Evolutionary conservation across 2,113 vertebrate genomes (phyloP).

Genomic region (Chionis minor): DNA sequence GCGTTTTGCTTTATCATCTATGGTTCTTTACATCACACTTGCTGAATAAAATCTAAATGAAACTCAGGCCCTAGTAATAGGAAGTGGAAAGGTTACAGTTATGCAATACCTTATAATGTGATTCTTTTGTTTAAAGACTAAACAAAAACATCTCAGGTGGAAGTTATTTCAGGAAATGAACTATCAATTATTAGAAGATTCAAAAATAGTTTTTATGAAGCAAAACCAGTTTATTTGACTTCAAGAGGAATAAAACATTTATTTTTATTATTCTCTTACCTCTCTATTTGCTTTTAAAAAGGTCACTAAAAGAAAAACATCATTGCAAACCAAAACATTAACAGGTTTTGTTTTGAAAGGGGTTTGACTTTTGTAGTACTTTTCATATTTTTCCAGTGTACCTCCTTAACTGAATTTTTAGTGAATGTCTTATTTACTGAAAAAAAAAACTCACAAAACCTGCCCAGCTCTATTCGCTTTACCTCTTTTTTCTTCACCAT

Average conservation of each 20-base stretch:
- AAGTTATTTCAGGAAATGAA: background rate
- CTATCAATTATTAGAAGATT: background rate
- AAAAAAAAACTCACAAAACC: no score
- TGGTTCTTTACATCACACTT: background rate
- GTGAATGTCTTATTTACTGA: background rate
- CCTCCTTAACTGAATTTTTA: background rate
- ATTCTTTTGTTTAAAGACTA: background rate
- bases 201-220: background rate
- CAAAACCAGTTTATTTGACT: background rate
- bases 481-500: background rate
- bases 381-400: background rate
- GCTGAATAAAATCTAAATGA: background rate
- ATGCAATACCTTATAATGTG: background rate
- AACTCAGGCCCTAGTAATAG: background rate
- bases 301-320: background rate
- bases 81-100: background rate
- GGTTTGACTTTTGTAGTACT: background rate
- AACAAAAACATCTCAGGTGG: background rate
- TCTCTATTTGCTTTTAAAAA: background rate
- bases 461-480: background rate
- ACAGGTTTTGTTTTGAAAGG: background rate
- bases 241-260: background rate
- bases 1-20: background rate
- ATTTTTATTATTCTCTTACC: background rate
- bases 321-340: background rate